Evolutionary conservation across 2,113 vertebrate genomes (phyloP), one percentile per base, ranked within the genome.

Genomic region (Lontra canadensis): DNA sequence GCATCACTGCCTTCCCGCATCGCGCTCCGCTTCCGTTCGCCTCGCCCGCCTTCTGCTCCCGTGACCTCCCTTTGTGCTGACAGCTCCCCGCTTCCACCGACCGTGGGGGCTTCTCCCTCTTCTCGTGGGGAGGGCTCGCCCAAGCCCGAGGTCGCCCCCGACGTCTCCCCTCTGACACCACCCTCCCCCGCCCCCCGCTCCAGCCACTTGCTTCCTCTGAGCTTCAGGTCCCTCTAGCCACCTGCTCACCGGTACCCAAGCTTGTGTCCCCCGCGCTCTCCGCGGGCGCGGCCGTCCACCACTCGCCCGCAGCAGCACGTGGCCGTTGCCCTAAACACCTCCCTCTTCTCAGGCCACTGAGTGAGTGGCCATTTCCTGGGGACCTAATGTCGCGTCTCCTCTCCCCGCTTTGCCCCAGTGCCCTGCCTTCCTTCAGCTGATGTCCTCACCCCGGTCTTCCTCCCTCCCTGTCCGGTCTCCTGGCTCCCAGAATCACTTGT

Each of bases 341-440:
- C 25, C 69, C 26, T 9, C 57, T 85, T 20, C 34, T 74, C 34
- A 17, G 57, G 25, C 57, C 4, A 4, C 0, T 6, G 82, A 47
- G 71, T 23, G 44, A 84, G 31, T 13, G 65, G 3, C 39, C 6
- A 4, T 31, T 0, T 78, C 18, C 4, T 21, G 18, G 1, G 31
- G 25, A 59, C 25, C 13, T 17, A 3, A 6, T 44, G 44, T 73
- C 23, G 1, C 47, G 52, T 39, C 17, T 84, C 82, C 18, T 39
- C 25, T 17, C 25, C 17, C 82, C 2, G n/a, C 25, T 31, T 10
- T 4, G 3, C 34, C 83, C n/a, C 1, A 8, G n/a, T 0, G n/a
- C 57, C 39, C 71, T 31, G 34, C 44, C 25, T 18, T 39, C 26
- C 8, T 29, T 1, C 26, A 31, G 55, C 90, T 7, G 29, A 12